A percentile compares a stretch with the other conserved stretches of the same genome.
Evolutionary conservation across 1,140 invertebrate species (phyloP).

Genomic region (Dendrolimus punctatus): DNA sequence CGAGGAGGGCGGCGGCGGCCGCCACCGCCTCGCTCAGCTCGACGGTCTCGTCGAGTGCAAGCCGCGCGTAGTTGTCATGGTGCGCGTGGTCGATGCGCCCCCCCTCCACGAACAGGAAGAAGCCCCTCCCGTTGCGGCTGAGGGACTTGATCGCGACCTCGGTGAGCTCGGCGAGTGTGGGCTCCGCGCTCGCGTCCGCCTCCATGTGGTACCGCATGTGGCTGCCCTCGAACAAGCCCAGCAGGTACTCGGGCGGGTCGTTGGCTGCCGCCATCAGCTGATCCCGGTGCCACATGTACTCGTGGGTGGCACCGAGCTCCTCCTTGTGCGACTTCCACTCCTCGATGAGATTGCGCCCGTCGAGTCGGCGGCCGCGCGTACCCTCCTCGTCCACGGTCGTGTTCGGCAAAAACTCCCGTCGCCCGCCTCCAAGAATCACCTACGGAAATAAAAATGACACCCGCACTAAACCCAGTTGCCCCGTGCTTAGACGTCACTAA

Average conservation of each 20-base stretch:
- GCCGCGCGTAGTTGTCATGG: constrained; percentile 79
- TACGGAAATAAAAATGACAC: too few relatives aligned
- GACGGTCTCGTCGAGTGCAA: constrained; percentile 77
- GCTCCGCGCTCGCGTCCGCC: constrained; percentile 69
- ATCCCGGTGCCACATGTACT: constrained; percentile 7
- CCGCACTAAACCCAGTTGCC: too few relatives aligned
- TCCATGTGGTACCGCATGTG: constrained; percentile 67
- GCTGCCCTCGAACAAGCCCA: constrained; percentile 75
- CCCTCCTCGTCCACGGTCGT: constrained; percentile 76
- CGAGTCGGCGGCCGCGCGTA: constrained; percentile 73
- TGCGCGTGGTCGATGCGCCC: constrained; percentile 88
- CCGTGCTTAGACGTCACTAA: too few relatives aligned
- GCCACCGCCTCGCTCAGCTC: constrained; percentile 75
- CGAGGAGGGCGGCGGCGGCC: constrained; percentile 67
- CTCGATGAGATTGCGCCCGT: constrained; percentile 59
- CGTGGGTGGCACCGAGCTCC: constrained; percentile 2
- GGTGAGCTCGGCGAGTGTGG: constrained; percentile 88
- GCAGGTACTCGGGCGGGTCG: constrained; percentile 12
- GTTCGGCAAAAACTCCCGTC: constrained; percentile 75
- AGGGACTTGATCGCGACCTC: constrained; percentile 85
- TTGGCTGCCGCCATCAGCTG: constrained; percentile 1
- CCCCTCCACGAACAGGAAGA: constrained; percentile 67
- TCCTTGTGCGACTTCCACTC: constrained; percentile 36
- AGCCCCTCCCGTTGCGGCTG: constrained; percentile 72
- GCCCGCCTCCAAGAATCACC: constrained; percentile 81